Evolutionary conservation across 2,888 invertebrate species (phyloP).

Genomic region (Enchytraeus crypticus): DNA sequence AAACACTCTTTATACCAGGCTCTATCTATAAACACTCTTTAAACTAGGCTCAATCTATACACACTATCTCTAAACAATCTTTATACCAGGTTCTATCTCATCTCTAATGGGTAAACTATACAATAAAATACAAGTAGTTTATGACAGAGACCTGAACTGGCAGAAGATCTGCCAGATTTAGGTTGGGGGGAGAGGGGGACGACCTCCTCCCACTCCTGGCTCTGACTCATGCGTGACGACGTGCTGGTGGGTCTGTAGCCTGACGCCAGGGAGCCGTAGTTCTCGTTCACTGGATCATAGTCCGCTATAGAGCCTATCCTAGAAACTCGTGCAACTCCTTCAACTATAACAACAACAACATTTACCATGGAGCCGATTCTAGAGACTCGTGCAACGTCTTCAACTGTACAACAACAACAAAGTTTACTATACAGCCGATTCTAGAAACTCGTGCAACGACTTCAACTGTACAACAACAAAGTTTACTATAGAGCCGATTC

Average conservation of each 20-base stretch:
- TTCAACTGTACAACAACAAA: conserved; percentile 1
- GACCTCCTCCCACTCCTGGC: conserved; percentile 22
- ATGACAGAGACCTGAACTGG: no score
- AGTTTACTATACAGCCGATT: conserved; percentile 53
- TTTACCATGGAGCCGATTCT: conserved; percentile 52
- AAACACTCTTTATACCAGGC: no score
- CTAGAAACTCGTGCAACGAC: not conserved
- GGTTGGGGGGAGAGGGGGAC: conserved; percentile 11
- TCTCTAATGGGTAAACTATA: no score
- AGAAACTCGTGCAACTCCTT: not conserved
- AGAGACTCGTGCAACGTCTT: not conserved
- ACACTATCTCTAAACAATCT: no score
- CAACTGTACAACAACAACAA: not conserved
- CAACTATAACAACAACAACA: not conserved
- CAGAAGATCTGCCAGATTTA: not conserved
- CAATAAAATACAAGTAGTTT: no score
- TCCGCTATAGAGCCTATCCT: conserved; percentile 60
- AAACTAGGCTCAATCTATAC: no score
- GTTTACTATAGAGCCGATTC: conserved; percentile 53
- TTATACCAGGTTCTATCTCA: no score
- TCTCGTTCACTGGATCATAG: conserved; percentile 66
- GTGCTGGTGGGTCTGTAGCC: conserved; percentile 14
- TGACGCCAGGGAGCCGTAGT: conserved; percentile 16
- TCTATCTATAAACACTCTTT: no score
- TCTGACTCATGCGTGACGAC: not conserved